Base-by-base conservation (phyloP, 2,113 vertebrate genomes). In the Odocoileus virginianus region DNA sequence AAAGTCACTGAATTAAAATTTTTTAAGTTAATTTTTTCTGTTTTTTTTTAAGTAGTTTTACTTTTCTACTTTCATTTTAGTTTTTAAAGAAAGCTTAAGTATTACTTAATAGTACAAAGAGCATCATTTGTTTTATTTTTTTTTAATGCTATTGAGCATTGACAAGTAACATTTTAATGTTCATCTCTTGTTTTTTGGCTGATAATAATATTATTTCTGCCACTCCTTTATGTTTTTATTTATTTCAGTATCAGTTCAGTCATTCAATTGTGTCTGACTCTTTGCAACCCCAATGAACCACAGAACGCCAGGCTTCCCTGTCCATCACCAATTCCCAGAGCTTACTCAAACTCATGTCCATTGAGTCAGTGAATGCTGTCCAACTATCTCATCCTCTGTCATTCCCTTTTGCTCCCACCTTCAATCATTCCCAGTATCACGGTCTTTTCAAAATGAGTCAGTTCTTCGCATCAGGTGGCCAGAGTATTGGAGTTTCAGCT, bases 121-220 rank as follows among this genome's bases (percentile, higher is more conserved):
- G 1, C 15, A 84, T 78, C 17, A 60, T 76, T 61, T 84, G 54
- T 45, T 97, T 95, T 84, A 60, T 45, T 97, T 96, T 91, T 9
- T 9, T 14, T 50, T 50, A 87, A 60, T 33, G 50, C 83, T 90
- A 87, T 71, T 78, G 45, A 87, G n/a, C 79, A 84, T 87, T 50
- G 30, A 79, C 33, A 52, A 55, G 9, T 85, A 89, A 71, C 2
- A 36, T 94, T 95, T 94, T 91, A 43, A 6, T 78, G 19, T 88
- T 85, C 43, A 61, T 96, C 17, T 95, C 43, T 92, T 45, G 71
- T 98, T 61, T 92, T 84, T 91, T 78, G 81, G 13, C 15, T 92
- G n/a, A 87, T 95, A 94, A 64, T 94, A 93, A 93, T 60, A 88
- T 4, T 47, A n/a, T 50, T 85, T 97, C 0, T 98, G 67, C 47